Evolutionary conservation across 2,113 vertebrate genomes (phyloP), one percentile per base, ranked within the genome.

Genomic region (Argyrosomus japonicus): DNA sequence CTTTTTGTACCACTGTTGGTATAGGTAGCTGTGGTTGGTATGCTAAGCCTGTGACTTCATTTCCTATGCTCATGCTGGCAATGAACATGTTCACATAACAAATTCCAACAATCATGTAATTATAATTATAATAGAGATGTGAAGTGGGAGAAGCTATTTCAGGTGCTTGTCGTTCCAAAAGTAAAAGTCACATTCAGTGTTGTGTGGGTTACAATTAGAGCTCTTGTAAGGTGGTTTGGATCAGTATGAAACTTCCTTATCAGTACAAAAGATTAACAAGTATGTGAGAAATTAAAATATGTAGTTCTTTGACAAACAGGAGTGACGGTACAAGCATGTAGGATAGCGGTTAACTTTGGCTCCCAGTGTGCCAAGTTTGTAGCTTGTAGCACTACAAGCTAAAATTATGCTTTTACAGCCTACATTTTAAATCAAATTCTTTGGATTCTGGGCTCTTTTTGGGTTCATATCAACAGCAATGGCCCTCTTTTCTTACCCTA

Each of bases 1-100:
- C 81, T 84, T 76, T 60, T 51, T 56, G 23, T 50, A 50, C 48
- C 58, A 56, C 11, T 14, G 71, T 68, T 72, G 40, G 40, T 77
- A 67, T 56, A 71, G 54, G 75, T 68, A 67, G 32, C 56, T 54
- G 56, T 75, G 47, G 36, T 40, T 40, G 36, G 8, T 40, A 77
- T 19, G 57, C 68, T 47, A 68, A 57, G 29, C 23, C 9, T 32
- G 29, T 70, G 32, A 74, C 56, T 79, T 63, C 7, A 79, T 69
- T 75, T 68, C 18, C 53, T 63, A 2, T 69, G 53, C 47, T 36
- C 21, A 61, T 21, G 2, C 18, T 74, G 54, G 47, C 43, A 54
- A 51, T 58, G 57, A 57, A 68, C 53, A 47, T 69, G 50, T 51
- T 72, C 5, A 29, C 25, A 11, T 53, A 12, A 15, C 23, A 62